Conservation (phyloP, 2,113 vertebrate species). For the Macrotis lagotis region DNA sequence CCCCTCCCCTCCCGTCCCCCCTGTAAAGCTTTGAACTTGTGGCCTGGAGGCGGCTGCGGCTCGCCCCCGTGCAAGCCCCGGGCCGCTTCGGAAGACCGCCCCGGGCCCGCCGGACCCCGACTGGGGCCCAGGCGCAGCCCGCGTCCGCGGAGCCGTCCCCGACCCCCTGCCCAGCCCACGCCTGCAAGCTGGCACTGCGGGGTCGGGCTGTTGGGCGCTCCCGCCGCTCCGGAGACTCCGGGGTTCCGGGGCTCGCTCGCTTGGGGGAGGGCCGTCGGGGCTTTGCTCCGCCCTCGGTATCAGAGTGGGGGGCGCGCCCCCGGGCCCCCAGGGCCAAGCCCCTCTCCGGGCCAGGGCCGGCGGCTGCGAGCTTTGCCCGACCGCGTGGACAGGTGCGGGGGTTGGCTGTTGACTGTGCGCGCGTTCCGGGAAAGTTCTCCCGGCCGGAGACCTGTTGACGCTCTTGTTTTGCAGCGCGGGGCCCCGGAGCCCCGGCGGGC, state of each 20-base stretch:
- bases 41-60: too few relatives aligned
- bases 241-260: neutral
- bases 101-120: too few relatives aligned
- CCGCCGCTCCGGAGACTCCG: neutral
- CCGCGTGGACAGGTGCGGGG: neutral
- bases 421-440: neutral
- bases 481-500: neutral
- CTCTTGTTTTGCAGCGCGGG: accelerated
- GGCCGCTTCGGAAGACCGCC: too few relatives aligned
- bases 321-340: too few relatives aligned
- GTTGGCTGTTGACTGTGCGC: neutral
- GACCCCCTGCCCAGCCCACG: too few relatives aligned
- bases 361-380: neutral
- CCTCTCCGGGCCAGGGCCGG: neutral
- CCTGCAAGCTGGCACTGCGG: too few relatives aligned
- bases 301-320: too few relatives aligned
- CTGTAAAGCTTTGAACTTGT: neutral
- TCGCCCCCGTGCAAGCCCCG: too few relatives aligned
- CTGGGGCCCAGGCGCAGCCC: too few relatives aligned
- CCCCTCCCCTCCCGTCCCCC: too few relatives aligned
- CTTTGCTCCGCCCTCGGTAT: neutral
- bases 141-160: too few relatives aligned
- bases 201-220: neutral
- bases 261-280: neutral
- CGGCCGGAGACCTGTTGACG: neutral